Evolutionary conservation across 1,140 invertebrate genomes (phyloP).

Genomic region (Nephila pilipes): DNA sequence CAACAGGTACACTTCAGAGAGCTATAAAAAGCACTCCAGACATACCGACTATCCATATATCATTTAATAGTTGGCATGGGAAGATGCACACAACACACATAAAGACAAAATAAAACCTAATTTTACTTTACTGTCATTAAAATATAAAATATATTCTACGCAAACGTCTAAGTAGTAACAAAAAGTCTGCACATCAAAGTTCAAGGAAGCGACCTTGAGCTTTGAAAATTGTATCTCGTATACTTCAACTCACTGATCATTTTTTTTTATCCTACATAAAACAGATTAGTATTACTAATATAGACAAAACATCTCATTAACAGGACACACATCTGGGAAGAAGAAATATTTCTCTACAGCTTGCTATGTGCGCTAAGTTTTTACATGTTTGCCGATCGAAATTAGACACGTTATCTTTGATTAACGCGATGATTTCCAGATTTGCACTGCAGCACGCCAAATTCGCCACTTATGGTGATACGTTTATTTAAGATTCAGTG

Average conservation of each 20-base stretch:
- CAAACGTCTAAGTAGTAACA: neutral
- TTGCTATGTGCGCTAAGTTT: neutral
- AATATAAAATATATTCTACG: neutral
- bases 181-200: neutral
- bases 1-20: too few relatives aligned
- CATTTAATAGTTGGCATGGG: neutral
- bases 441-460: neutral
- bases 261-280: neutral
- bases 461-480: neutral
- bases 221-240: neutral
- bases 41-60: neutral
- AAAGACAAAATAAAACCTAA: neutral
- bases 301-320: constrained; percentile 15
- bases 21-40: neutral
- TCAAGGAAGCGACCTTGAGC: constrained; percentile 1
- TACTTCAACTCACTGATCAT: neutral
- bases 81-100: too few relatives aligned
- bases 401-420: constrained; percentile 1
- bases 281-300: neutral
- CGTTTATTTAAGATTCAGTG: neutral
- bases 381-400: neutral
- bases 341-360: neutral
- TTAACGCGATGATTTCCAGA: neutral
- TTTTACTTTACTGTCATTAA: neutral
- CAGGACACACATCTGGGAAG: neutral